Evolutionary conservation across 2,888 invertebrate genomes (phyloP), one percentile per base, ranked within the genome.

Genomic region (Drosophila prostipennis): DNA sequence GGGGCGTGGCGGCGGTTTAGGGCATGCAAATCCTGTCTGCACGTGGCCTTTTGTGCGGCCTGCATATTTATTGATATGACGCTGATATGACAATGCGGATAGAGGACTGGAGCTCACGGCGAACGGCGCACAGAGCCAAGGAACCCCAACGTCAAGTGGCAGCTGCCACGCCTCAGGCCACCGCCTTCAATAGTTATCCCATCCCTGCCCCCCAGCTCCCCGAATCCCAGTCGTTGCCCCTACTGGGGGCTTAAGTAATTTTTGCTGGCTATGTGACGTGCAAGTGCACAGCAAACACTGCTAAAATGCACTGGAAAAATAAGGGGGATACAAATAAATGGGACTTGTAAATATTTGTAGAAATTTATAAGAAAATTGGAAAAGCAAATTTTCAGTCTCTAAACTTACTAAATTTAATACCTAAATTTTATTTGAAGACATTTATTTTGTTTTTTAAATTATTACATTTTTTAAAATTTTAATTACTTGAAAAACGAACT

Each of bases 61-160:
- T 74, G 72, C 61, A 87, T 78, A 87, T 83, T 83, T 83, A 83
- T 83, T 85, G 82, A 83, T 87, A 87, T 85, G 82, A 87, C 78
- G 86, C 80, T 74, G 86, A 85, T 85, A 78, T 76, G 88, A 79
- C 86, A 87, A 77, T 68, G 85, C 61, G 69, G 63, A 67, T 49
- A 40, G 39, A 51, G 49, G 49, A 56, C 48, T 42, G 52, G 34
- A 57, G 49, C 46, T 2, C n/a, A n/a, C 19, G 19, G 19, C 19
- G 19, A 19, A 19, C 19, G 19, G 19, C 19, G 19, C 19, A n/a
- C 26, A n/a, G 29, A 46, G 8, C 26, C 45, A 26, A 26, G 23
- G 8, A n/a, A 16, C 59, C 48, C 55, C 49, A 63, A 63, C 61
- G 48, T 73, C 79, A 67, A 79, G 64, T 72, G 67, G 51, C 51